Evolutionary conservation across 2,797 vertebrate genomes (phyloP).

Genomic region (Sebastes flavidus): DNA sequence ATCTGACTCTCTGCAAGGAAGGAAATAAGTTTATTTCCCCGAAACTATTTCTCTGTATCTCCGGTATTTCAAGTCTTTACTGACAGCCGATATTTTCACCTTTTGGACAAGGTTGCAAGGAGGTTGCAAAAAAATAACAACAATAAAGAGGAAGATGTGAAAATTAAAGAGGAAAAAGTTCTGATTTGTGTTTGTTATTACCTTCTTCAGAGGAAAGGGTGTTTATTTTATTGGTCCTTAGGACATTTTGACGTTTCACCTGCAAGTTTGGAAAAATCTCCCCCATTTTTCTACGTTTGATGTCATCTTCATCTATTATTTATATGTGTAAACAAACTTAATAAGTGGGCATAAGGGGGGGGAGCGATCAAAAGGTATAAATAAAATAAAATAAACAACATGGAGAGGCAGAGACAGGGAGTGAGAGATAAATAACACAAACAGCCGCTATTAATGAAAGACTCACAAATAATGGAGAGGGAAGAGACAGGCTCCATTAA

Average conservation of each 20-base stretch:
- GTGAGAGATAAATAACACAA: constrained; percentile 10
- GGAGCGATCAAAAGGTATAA: constrained; percentile 17
- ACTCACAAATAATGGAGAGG: constrained; percentile 23
- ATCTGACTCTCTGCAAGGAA: not conserved
- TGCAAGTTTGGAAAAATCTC: constrained; percentile 1
- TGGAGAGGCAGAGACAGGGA: not conserved
- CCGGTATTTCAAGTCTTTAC: not conserved
- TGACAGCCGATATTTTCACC: not conserved
- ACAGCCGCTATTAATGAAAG: constrained; percentile 18
- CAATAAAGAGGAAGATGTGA: not conserved
- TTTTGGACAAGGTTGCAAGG: not conserved
- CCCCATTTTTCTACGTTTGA: constrained; percentile 3
- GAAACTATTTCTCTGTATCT: not conserved
- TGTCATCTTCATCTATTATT: constrained; percentile 35
- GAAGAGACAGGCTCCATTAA: constrained; percentile 28
- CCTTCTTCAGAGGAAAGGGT: not conserved
- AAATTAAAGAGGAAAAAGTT: not conserved
- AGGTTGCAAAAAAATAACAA: not conserved
- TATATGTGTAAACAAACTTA: constrained; percentile 29
- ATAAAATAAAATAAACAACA: not conserved
- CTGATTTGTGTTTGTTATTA: not conserved
- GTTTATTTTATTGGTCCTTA: not conserved
- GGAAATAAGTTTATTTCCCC: too few relatives aligned
- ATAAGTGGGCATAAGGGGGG: not conserved
- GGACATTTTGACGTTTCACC: constrained; percentile 12